Evolutionary conservation across 2,888 invertebrate species (phyloP), one percentile per base, ranked within the genome.

Genomic region (Diadegma fenestrale): DNA sequence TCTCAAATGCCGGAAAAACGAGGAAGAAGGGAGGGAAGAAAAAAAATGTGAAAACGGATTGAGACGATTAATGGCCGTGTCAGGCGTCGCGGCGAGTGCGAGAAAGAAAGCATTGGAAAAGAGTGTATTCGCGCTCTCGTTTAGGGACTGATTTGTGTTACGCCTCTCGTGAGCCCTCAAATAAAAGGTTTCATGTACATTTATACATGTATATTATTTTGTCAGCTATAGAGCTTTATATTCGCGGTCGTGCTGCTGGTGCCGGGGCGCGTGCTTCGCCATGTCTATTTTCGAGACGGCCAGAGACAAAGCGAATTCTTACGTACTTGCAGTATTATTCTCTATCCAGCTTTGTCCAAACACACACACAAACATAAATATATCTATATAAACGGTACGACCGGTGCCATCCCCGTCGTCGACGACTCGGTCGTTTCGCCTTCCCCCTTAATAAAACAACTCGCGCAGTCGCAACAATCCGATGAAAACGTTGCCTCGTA

Each of bases 111-210:
- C 75, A 37, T 45, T 41, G 54, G 75, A 64, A n/a, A 45, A 76
- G 80, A 69, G 63, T 30, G 19, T n/a, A n/a, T n/a, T n/a, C 66
- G 71, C 82, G 79, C 80, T 81, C 76, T 54, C 84, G 77, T 85
- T 88, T 85, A 85, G 84, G 84, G 71, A 58, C 80, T 87, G 88
- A 88, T 88, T 88, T 87, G 86, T 87, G 87, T 73, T 68, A 17
- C 71, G 84, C 73, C 82, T 82, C 69, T 78, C 61, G 83, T 84
- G 88, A 87, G 77, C 84, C 80, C 85, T 86, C 78, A 87, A 86
- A 87, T 85, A 85, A 85, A 77, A 76, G 58, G 66, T 77, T 85
- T 73, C 76, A 86, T 78, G 77, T 81, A 81, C 45, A 37, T 72
- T 51, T 82, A 58, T 58, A 54, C 43, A 22, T 75, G 33, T 75